phyloP scores from a whole-genome alignment of 2,888 invertebrate species.

The Bhutanitis thaidina region DNA sequence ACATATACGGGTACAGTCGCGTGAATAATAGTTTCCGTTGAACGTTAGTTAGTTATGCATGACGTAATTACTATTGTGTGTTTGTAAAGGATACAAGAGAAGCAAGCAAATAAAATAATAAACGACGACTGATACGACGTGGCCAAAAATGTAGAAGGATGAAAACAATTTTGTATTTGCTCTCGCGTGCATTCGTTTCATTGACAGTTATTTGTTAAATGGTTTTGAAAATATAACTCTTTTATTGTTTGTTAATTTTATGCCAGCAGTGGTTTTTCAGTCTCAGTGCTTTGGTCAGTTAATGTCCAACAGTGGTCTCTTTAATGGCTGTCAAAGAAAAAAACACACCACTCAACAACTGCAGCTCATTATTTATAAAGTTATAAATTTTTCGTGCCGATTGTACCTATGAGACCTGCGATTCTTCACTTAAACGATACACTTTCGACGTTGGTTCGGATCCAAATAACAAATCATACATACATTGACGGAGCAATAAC shows the following conservation, averaged over 20 bases:
- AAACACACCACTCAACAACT: too few species aligned
- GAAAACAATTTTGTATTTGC: too few species aligned
- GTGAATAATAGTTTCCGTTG: constrained; percentile 24
- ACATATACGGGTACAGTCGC: constrained; percentile 23
- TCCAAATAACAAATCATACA: constrained; percentile 44
- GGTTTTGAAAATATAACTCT: too few species aligned
- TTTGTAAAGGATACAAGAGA: constrained; percentile 2
- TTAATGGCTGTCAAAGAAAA: too few species aligned
- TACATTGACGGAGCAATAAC: constrained; percentile 14
- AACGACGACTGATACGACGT: not conserved
- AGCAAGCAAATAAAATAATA: constrained; percentile 11
- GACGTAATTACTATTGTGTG: constrained; percentile 17
- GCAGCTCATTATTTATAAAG: too few species aligned
- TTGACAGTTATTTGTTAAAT: too few species aligned
- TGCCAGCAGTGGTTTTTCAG: too few species aligned
- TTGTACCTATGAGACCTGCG: constrained; percentile 32
- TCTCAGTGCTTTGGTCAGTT: too few species aligned
- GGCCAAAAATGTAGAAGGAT: not conserved
- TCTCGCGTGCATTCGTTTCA: too few species aligned
- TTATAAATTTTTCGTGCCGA: not conserved
- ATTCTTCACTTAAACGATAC: constrained; percentile 25
- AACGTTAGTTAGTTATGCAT: constrained; percentile 11
- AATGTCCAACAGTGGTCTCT: too few species aligned
- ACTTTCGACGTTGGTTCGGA: constrained; percentile 33
- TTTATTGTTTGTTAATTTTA: too few species aligned